Percentiles rank a stretch among this genome's conserved stretches.
Conservation (phyloP, 2,888 invertebrate genomes). For the Pseudoips prasinana region DNA sequence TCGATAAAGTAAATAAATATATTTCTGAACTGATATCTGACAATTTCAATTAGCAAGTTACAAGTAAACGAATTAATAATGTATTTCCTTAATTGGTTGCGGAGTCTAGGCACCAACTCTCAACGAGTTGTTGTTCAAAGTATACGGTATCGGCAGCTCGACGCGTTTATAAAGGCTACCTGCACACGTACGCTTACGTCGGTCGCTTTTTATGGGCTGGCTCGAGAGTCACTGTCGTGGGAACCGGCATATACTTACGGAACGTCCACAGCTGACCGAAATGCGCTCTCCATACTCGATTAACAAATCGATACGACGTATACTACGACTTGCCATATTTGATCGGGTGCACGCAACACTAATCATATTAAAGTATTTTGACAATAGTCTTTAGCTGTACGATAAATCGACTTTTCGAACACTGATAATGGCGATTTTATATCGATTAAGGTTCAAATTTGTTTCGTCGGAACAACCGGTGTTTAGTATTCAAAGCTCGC, state of each 20-base stretch:
- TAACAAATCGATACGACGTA: slow-evolving; percentile 75
- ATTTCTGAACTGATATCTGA: no score
- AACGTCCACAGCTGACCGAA: slow-evolving; percentile 78
- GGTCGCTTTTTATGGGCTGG: slow-evolving; percentile 75
- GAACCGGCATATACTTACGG: slow-evolving; percentile 79
- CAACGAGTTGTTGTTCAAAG: slow-evolving; percentile 42
- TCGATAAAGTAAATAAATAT: no score
- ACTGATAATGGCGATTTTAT: slow-evolving; percentile 21
- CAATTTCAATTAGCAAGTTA: no score
- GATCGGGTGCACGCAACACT: slow-evolving; percentile 49
- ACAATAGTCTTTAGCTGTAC: slow-evolving; percentile 48
- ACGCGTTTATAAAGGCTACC: slow-evolving; percentile 71
- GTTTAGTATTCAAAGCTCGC: slow-evolving; percentile 58
- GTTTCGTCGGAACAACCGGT: slow-evolving; percentile 38
- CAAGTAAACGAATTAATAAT: no score
- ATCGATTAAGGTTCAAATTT: slow-evolving; percentile 47
- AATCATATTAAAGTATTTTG: slow-evolving; percentile 56
- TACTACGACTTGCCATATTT: slow-evolving; percentile 63
- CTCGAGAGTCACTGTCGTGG: slow-evolving; percentile 77
- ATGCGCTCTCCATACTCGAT: slow-evolving; percentile 79
- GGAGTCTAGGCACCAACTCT: slow-evolving; percentile 38
- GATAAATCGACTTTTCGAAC: slow-evolving; percentile 28
- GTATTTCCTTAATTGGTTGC: slow-evolving; percentile 51
- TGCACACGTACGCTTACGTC: slow-evolving; percentile 75
- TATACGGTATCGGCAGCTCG: slow-evolving; percentile 58